phyloP scores from a whole-genome alignment of 2,888 invertebrate genomes.

The Poecilus cupreus region DNA sequence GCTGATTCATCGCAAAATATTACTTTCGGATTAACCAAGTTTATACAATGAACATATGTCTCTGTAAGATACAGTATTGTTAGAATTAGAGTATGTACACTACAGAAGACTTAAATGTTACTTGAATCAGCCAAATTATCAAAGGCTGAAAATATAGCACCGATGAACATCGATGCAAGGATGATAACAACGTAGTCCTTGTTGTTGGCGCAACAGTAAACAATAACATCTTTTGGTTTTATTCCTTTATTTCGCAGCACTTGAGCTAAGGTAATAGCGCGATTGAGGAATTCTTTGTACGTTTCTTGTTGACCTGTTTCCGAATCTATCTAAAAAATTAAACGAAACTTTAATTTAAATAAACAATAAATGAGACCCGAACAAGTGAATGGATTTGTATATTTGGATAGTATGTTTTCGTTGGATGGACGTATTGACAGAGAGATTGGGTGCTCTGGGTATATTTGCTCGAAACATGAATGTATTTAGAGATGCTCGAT shows the following conservation, averaged over 20 bases:
- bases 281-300: neutral
- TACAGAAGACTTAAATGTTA: neutral
- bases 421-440: no score
- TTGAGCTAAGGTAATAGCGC: neutral
- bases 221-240: neutral
- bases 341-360: neutral
- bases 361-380: no score
- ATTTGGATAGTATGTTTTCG: no score
- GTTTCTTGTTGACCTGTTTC: constrained; percentile 4
- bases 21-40: neutral
- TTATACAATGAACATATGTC: neutral
- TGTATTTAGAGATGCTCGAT: no score
- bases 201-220: neutral
- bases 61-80: neutral
- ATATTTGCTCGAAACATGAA: no score
- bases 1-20: constrained; percentile 64
- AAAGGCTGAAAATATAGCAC: neutral
- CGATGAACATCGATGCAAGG: neutral
- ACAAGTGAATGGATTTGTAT: no score
- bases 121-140: neutral
- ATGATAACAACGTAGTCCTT: neutral
- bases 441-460: no score
- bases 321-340: constrained; percentile 5
- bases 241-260: neutral
- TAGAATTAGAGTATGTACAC: neutral